Evolutionary conservation across 1,140 invertebrate species (phyloP), one percentile per base, ranked within the genome.

Genomic region (Caligus rogercresseyi): DNA sequence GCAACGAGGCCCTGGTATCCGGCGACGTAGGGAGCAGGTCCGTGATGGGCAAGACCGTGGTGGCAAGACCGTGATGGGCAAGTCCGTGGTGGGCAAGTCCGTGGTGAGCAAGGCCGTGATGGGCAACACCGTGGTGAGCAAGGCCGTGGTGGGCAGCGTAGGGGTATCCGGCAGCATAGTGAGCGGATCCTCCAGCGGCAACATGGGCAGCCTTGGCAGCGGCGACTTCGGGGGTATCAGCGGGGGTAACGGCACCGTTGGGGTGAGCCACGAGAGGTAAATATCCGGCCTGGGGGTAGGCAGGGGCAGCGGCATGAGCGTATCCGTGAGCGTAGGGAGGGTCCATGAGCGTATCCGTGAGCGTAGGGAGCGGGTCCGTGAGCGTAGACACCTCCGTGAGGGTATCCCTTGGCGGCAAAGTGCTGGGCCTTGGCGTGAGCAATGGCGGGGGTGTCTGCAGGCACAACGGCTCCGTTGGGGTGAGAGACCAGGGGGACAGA

Each of bases 191-290:
- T 15, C 31, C 2, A 25, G 60, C 60, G 21, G 60, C 60, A 25
- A 62, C 24, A 26, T 62, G 60, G 60, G 60, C 60, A 52, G 60
- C 60, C 60, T 62, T 62, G 43, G 60, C 60, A 25, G 60, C 60
- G 16, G 25, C 24, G 13, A 62, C 60, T 15, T 52, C 60, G 25
- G 60, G 60, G 14, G 31, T 54, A 15, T 62, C 60, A 2, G 31
- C 60, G 18, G 60, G 60, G 52, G 52, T 26, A 16, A 62, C 31
- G 31, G 60, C 60, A 21, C 60, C 60, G 60, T 62, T 62, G 60
- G 60, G 60, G 60, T 62, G 31, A 26, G 26, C 20, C 52, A 62
- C 60, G 16, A 62, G 25, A n/a, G 31, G 31, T 11, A n/a, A 11
- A n/a, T 43, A 43, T 43, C 31, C 31, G n/a, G 31, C 31, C 7